A percentile compares a stretch with the other conserved stretches of the same genome.
Conservation (phyloP, 2,113 vertebrate species). For the Pedionomus torquatus region DNA sequence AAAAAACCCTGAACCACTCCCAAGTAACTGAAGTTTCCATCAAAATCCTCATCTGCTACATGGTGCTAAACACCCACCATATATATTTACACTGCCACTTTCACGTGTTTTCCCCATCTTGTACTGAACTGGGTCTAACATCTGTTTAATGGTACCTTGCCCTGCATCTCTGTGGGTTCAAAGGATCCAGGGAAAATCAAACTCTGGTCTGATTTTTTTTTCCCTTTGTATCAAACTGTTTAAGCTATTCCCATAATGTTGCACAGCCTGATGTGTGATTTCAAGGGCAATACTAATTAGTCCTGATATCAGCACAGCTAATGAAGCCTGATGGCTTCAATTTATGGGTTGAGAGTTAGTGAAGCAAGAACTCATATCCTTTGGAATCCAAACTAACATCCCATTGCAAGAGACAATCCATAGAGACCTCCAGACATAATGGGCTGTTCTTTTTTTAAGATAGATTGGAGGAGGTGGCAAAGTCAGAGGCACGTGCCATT, state of each 20-base stretch:
- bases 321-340: background rate
- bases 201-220: no score
- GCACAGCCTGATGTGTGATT: background rate
- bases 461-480: background rate
- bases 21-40: background rate
- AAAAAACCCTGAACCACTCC: background rate
- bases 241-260: background rate
- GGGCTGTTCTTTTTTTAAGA: background rate
- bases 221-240: background rate
- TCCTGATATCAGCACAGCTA: background rate
- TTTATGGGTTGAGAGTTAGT: background rate
- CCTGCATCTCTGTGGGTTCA: background rate
- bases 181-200: background rate
- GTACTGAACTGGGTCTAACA: background rate
- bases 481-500: background rate
- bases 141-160: background rate
- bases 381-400: background rate
- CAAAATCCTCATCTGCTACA: background rate
- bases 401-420: background rate
- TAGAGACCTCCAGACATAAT: background rate
- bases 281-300: background rate
- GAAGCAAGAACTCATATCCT: background rate
- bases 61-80: fast-evolving
- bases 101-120: background rate
- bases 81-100: background rate